A percentile compares a stretch with the other conserved stretches of the same genome.
Evolutionary conservation across 2,888 invertebrate genomes (phyloP).

Genomic region (Anorthoa munda): DNA sequence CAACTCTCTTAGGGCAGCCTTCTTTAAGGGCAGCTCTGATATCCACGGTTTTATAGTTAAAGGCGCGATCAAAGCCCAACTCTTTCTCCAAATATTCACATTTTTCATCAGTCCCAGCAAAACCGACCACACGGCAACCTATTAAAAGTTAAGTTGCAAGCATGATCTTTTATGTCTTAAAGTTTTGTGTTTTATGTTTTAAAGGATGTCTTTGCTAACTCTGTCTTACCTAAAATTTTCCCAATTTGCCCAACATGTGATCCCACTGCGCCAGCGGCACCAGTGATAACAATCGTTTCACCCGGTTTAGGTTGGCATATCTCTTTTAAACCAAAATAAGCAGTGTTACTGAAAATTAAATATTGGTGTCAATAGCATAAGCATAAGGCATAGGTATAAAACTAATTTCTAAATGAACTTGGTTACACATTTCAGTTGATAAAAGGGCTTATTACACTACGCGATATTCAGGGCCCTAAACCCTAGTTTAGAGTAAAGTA

Average conservation of each 20-base stretch:
- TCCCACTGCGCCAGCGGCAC: constrained; percentile 95
- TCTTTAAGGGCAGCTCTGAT: constrained; percentile 91
- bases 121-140: constrained; percentile 89
- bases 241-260: constrained; percentile 95
- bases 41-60: constrained; percentile 93
- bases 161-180: neutral
- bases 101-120: constrained; percentile 94
- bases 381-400: neutral
- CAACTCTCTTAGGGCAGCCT: constrained; percentile 93
- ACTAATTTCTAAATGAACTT: neutral
- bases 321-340: constrained; percentile 94
- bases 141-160: neutral
- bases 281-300: constrained; percentile 93
- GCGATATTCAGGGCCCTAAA: too few relatives aligned
- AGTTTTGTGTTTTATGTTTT: too few relatives aligned
- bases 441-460: too few relatives aligned
- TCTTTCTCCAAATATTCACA: constrained; percentile 93
- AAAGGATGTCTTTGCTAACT: neutral
- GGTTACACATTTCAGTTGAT: neutral
- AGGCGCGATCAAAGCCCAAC: constrained; percentile 93
- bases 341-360: constrained; percentile 91
- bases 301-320: constrained; percentile 93
- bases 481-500: too few relatives aligned
- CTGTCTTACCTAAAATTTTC: constrained; percentile 91
- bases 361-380: neutral